Evolutionary conservation across 2,797 vertebrate species (phyloP).

Genomic region (Sebastolobus alascanus): DNA sequence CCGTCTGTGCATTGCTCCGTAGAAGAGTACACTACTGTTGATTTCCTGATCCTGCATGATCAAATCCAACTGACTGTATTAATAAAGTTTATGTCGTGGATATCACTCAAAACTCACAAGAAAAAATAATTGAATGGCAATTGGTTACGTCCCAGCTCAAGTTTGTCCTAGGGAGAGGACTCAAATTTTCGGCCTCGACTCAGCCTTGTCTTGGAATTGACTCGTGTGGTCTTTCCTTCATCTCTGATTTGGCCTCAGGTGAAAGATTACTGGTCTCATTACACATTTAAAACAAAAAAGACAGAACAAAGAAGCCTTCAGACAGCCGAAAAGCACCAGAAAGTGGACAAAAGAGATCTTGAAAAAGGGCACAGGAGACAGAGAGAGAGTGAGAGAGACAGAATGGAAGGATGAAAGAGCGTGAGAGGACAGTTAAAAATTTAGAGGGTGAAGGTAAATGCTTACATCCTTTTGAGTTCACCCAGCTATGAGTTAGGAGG

Average conservation of each 20-base stretch:
- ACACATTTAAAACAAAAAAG: not conserved
- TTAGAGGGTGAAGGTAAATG: constrained; percentile 52
- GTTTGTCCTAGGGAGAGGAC: not conserved
- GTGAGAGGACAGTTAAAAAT: constrained; percentile 44
- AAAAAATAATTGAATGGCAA: not conserved
- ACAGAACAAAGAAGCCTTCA: constrained; percentile 3
- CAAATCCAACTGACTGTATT: not conserved
- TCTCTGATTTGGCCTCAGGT: not conserved
- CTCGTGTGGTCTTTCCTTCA: not conserved
- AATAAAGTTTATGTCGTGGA: not conserved
- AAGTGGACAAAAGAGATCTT: constrained; percentile 3
- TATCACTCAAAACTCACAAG: not conserved
- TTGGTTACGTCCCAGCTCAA: not conserved
- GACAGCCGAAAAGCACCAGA: constrained; percentile 17
- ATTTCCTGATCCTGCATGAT: not conserved
- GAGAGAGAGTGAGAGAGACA: not conserved
- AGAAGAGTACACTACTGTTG: not conserved
- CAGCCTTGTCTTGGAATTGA: not conserved
- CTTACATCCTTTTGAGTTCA: constrained; percentile 56
- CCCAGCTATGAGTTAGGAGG: constrained; percentile 50
- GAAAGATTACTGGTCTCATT: not conserved
- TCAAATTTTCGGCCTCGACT: not conserved
- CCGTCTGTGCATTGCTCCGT: not conserved
- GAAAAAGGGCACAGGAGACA: constrained; percentile 12
- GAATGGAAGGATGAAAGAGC: constrained; percentile 34